Conservation (phyloP, 2,797 vertebrate genomes). For the Rhinella marina region DNA sequence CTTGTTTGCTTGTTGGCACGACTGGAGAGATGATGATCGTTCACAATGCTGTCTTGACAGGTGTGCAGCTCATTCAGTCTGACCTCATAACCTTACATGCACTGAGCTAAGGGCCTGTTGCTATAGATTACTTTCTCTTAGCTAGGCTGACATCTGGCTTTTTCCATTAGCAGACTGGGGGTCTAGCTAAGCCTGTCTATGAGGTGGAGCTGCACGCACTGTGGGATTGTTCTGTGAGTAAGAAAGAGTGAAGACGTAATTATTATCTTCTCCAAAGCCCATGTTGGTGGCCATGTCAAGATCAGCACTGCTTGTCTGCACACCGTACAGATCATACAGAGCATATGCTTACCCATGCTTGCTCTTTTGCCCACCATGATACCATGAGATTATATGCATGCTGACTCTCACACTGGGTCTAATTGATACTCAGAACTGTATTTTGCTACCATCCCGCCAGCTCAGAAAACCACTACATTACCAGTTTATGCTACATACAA, state of each 20-base stretch:
- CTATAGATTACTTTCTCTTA: conserved; percentile 16
- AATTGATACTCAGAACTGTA: conserved; percentile 54
- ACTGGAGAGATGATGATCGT: conserved; percentile 16
- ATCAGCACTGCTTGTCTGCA: conserved; percentile 17
- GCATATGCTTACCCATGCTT: conserved; percentile 18
- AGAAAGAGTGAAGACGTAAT: conserved; percentile 29
- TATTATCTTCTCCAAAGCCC: conserved; percentile 39
- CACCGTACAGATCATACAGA: conserved; percentile 20
- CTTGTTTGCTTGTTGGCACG: conserved; percentile 17
- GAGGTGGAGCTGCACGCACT: neutral
- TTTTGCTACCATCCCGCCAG: neutral
- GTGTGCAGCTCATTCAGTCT: conserved; percentile 12
- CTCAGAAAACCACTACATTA: conserved; percentile 10
- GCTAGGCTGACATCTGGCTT: conserved; percentile 19
- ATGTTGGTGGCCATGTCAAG: conserved; percentile 42
- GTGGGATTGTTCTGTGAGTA: conserved; percentile 5
- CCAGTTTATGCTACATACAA: neutral
- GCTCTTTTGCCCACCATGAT: conserved; percentile 37
- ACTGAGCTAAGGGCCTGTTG: conserved; percentile 13
- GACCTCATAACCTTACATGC: conserved; percentile 16
- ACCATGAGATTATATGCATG: conserved; percentile 50
- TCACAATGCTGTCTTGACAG: conserved; percentile 24
- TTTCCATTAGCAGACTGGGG: conserved; percentile 11
- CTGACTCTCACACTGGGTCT: conserved; percentile 42
- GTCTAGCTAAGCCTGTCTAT: conserved; percentile 2